These are phyloP conservation scores for Achatina immaculata DNA, from an alignment of 1,140 invertebrate species.

Conservation along the genomic window DNA sequence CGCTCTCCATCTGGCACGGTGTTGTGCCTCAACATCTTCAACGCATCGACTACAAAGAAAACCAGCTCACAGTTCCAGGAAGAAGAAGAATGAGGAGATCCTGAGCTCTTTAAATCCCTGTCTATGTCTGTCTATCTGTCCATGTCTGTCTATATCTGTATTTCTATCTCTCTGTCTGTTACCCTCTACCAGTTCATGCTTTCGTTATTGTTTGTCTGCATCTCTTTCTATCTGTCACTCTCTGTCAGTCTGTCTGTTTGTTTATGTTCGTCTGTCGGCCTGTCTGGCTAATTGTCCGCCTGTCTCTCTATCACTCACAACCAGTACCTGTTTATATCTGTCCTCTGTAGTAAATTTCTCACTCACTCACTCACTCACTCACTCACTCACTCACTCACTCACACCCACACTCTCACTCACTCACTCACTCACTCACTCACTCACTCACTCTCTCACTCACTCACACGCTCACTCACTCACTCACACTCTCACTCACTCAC, in stretches of 20 bases:
- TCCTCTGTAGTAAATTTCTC: too few relatives aligned
- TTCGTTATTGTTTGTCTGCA: neutral
- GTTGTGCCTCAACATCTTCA: too few relatives aligned
- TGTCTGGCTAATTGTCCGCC: conserved; percentile 1
- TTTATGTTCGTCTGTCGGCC: neutral
- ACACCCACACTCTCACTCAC: neutral
- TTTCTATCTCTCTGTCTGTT: conserved; percentile 8
- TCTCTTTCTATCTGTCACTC: conserved; percentile 16
- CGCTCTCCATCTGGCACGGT: too few relatives aligned
- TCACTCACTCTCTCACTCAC: neutral
- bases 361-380: neutral
- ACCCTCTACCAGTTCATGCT: neutral
- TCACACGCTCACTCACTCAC: neutral
- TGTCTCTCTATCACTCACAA: conserved; percentile 15
- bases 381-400: neutral
- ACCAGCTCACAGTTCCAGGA: too few relatives aligned
- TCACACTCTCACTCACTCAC: too few relatives aligned
- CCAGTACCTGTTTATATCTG: too few relatives aligned
- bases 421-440: neutral
- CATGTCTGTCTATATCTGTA: neutral
- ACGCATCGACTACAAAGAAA: too few relatives aligned
- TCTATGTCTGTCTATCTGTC: conserved; percentile 13
- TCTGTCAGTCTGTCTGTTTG: conserved; percentile 15
- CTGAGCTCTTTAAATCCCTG: neutral
- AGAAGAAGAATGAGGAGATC: neutral